Evolutionary conservation across 2,888 invertebrate species (phyloP).

Genomic region (Nomada ruficornis): DNA sequence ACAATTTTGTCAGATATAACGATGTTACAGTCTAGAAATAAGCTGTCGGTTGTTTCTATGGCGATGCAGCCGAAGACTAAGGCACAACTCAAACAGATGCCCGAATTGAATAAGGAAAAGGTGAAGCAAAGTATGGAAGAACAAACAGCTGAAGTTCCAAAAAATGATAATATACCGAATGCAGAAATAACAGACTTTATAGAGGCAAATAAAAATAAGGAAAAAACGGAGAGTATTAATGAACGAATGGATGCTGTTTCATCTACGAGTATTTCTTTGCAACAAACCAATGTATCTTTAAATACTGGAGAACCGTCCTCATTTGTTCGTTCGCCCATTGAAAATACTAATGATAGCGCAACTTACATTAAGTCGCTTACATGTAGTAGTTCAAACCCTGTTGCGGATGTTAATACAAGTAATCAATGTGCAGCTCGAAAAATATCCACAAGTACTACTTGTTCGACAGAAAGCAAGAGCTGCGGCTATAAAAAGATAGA

Average conservation of each 20-base stretch:
- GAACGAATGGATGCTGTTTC: background rate
- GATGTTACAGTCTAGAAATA: constrained; percentile 12
- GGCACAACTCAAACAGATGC: constrained; percentile 77
- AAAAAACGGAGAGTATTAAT: background rate
- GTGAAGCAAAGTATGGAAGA: background rate
- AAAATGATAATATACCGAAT: background rate
- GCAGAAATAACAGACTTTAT: background rate
- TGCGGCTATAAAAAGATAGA: constrained; percentile 75
- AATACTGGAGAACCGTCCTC: background rate
- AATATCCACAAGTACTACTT: background rate
- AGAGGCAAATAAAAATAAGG: constrained; percentile 8
- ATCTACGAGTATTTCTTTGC: background rate
- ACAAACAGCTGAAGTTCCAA: background rate
- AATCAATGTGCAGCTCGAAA: background rate
- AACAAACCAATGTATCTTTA: constrained; percentile 5
- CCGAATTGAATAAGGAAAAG: constrained; percentile 22
- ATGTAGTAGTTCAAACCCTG: background rate
- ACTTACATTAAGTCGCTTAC: background rate
- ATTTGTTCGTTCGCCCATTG: background rate
- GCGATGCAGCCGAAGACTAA: constrained; percentile 71
- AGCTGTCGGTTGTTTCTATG: constrained; percentile 1
- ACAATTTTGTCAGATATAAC: background rate
- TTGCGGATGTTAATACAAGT: background rate
- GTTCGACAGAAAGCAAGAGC: constrained; percentile 34
- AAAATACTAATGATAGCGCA: background rate